These are phyloP conservation scores for Drosophila asahinai DNA, from an alignment of 1,140 invertebrate species.

Conservation along the genomic window DNA sequence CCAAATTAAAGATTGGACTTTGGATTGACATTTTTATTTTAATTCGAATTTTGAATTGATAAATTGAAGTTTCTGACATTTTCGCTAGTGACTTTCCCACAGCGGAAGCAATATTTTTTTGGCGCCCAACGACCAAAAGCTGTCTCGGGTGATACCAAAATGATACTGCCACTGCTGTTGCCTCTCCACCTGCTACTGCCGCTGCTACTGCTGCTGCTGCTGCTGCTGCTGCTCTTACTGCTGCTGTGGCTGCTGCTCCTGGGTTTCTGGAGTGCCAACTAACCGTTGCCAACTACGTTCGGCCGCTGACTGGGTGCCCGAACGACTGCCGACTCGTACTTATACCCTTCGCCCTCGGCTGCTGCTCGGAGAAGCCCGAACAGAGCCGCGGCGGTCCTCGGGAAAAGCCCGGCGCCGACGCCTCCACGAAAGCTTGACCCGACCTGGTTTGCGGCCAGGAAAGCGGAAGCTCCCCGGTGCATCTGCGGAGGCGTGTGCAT, in stretches of 20 bases:
- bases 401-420: constrained; percentile 12
- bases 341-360: constrained; percentile 26
- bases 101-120: constrained; percentile 11
- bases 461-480: constrained; percentile 4
- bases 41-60: not conserved
- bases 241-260: constrained; percentile 12
- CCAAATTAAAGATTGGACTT: too few relatives aligned
- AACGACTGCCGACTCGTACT: constrained; percentile 8
- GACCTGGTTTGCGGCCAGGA: constrained; percentile 33
- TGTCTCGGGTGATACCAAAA: not conserved
- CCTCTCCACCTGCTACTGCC: not conserved
- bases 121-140: constrained; percentile 10
- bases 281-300: constrained; percentile 56
- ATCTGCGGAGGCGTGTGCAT: not conserved
- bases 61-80: not conserved
- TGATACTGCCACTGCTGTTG: constrained; percentile 1
- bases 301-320: constrained; percentile 47
- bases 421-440: constrained; percentile 21
- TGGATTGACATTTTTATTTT: too few relatives aligned
- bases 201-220: not conserved
- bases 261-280: constrained; percentile 44
- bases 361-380: constrained; percentile 4
- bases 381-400: not conserved
- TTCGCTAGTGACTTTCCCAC: not conserved
- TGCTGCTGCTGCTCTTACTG: not conserved